Evolutionary conservation across 2,113 vertebrate genomes (phyloP).

Genomic region (Cebidichthys violaceus): DNA sequence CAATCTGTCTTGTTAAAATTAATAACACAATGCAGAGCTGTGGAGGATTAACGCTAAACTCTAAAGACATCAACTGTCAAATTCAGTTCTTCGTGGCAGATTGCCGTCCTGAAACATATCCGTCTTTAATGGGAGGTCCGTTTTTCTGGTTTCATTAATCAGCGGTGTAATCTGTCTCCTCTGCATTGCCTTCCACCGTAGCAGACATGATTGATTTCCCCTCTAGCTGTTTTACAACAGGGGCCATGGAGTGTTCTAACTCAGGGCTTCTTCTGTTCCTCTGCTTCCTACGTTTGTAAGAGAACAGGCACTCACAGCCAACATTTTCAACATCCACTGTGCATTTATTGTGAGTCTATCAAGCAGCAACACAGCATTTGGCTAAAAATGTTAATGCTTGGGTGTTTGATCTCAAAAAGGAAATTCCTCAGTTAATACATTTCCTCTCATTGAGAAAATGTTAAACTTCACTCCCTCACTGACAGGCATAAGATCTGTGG

Average conservation of each 20-base stretch:
- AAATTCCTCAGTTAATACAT: conserved; percentile 20
- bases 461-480: conserved; percentile 18
- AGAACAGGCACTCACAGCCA: not conserved
- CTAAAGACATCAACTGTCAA: conserved; percentile 1
- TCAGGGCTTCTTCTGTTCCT: conserved; percentile 9
- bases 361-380: conserved; percentile 1
- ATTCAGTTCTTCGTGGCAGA: conserved; percentile 13
- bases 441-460: conserved; percentile 22
- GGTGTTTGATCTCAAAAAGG: not conserved
- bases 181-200: conserved; percentile 28
- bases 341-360: conserved; percentile 3
- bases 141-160: conserved; percentile 55
- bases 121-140: conserved; percentile 10
- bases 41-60: conserved; percentile 22
- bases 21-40: not conserved
- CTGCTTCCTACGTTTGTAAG: not conserved
- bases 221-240: conserved; percentile 13
- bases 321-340: conserved; percentile 3
- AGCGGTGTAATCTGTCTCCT: conserved; percentile 46
- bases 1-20: conserved; percentile 27
- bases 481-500: not conserved
- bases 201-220: conserved; percentile 47
- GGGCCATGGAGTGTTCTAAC: conserved; percentile 26
- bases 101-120: conserved; percentile 26
- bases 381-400: not conserved